These are phyloP conservation scores for Brachyistius frenatus DNA, from an alignment of 2,113 vertebrate species.

Conservation along the genomic window DNA sequence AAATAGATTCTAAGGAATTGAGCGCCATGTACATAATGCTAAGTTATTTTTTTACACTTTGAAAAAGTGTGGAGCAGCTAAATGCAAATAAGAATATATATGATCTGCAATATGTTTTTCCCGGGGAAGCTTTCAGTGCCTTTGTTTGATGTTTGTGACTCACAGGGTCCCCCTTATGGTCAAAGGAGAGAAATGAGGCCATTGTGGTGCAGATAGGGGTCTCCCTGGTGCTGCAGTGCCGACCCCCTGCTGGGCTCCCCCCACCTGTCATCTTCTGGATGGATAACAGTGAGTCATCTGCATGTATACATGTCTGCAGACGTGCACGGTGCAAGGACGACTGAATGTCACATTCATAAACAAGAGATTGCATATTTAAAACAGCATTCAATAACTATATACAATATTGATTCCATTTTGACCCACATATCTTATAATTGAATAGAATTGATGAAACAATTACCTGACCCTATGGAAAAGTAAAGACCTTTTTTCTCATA, in stretches of 20 bases:
- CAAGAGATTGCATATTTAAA: background rate
- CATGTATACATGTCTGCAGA: background rate
- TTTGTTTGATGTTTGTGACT: conserved; percentile 61
- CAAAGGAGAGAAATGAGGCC: conserved; percentile 93
- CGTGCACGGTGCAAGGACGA: background rate
- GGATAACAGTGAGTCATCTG: conserved; percentile 93
- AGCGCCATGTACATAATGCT: background rate
- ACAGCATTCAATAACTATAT: background rate
- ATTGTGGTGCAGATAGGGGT: conserved; percentile 88
- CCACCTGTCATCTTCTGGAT: conserved; percentile 99
- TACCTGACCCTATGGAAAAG: background rate
- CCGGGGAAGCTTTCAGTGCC: background rate
- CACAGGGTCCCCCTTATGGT: conserved; percentile 96
- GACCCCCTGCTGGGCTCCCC: conserved; percentile 92
- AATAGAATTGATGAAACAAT: too few species aligned
- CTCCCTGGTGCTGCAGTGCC: conserved; percentile 91
- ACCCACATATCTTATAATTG: background rate
- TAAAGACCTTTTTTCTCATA: background rate
- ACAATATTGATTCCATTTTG: too few species aligned
- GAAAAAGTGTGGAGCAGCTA: too few species aligned
- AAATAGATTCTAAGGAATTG: too few species aligned
- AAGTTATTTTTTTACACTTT: too few species aligned
- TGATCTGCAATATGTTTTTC: too few species aligned
- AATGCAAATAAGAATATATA: too few species aligned
- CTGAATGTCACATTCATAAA: too few species aligned